These are phyloP conservation scores for Halcyon badia DNA, from an alignment of 2,797 vertebrate genomes.

Conservation along the genomic window DNA sequence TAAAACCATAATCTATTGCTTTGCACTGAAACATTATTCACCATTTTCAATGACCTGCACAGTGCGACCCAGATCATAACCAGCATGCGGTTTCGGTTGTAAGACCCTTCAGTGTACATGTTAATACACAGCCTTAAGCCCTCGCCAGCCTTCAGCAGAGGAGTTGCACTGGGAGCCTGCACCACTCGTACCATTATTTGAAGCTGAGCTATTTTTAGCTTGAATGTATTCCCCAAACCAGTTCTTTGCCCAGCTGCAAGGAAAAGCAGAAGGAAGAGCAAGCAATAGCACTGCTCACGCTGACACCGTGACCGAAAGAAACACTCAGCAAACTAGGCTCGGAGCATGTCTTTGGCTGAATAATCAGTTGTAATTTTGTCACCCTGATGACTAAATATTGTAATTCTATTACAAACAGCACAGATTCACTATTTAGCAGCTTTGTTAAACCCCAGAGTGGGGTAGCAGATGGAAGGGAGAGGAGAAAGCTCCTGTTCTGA, in stretches of 20 bases:
- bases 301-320: neutral
- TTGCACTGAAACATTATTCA: neutral
- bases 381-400: neutral
- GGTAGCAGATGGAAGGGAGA: neutral
- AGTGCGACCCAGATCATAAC: neutral
- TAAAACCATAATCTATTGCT: neutral
- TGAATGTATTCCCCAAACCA: slow-evolving; percentile 41
- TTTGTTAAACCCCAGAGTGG: neutral
- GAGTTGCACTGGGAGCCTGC: neutral
- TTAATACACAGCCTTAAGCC: neutral
- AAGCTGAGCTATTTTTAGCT: slow-evolving; percentile 56
- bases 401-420: neutral
- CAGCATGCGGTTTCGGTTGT: neutral
- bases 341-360: neutral
- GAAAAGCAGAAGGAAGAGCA: slow-evolving; percentile 28
- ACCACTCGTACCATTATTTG: neutral
- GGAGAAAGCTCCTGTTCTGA: neutral
- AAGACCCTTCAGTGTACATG: neutral
- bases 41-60: neutral
- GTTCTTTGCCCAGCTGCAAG: slow-evolving; percentile 37
- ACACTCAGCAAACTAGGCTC: neutral
- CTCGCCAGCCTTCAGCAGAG: neutral
- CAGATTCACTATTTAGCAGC: neutral
- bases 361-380: neutral
- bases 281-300: neutral